Evolutionary conservation across 2,888 invertebrate species (phyloP).

Genomic region (Apamea crenata): DNA sequence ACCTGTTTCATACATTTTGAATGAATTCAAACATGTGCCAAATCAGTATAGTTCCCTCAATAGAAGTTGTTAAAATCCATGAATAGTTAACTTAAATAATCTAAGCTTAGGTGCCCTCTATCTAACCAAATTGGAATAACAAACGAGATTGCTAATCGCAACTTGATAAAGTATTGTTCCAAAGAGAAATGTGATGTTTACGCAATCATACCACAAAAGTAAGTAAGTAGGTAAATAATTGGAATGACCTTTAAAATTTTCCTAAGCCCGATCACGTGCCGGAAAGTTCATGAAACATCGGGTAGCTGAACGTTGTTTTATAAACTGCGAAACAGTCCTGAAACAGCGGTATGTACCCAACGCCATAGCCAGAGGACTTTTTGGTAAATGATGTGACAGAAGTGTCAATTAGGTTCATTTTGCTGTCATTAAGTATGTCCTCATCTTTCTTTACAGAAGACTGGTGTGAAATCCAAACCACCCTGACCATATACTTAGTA

Average conservation of each 20-base stretch:
- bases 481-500: slow-evolving; percentile 50
- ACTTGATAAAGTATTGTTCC: background rate
- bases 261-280: slow-evolving; percentile 27
- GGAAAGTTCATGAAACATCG: slow-evolving; percentile 8
- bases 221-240: background rate
- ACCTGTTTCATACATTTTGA: background rate
- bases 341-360: background rate
- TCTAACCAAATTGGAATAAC: background rate
- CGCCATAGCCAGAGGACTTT: background rate
- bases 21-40: background rate
- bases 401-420: slow-evolving; percentile 28
- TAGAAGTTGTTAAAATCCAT: background rate
- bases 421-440: slow-evolving; percentile 8
- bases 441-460: slow-evolving; percentile 13
- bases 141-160: background rate
- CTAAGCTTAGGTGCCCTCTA: background rate
- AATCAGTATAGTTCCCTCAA: background rate
- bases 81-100: background rate
- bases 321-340: background rate
- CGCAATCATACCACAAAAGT: slow-evolving; percentile 1
- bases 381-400: background rate
- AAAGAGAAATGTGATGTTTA: background rate
- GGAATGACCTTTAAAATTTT: slow-evolving; percentile 31
- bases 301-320: background rate
- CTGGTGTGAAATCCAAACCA: slow-evolving; percentile 14